These are phyloP conservation scores for Empis stercorea DNA, from an alignment of 2,888 invertebrate species.

Conservation along the genomic window DNA sequence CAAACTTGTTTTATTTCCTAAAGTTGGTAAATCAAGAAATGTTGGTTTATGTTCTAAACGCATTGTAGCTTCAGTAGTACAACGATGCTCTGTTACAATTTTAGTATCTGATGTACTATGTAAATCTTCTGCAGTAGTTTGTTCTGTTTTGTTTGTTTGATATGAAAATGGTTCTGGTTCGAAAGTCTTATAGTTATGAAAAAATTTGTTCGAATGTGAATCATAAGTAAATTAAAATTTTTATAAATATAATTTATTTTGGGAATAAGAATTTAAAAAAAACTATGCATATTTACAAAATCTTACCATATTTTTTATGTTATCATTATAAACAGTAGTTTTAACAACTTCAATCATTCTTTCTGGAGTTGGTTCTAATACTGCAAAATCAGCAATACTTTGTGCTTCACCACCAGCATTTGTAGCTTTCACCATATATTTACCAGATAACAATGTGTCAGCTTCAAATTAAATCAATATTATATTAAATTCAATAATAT, in stretches of 20 bases:
- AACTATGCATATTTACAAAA: background rate
- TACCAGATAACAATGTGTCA: constrained; percentile 54
- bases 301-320: constrained; percentile 34
- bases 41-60: constrained; percentile 36
- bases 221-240: constrained; percentile 10
- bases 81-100: constrained; percentile 36
- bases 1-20: constrained; percentile 13
- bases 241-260: background rate
- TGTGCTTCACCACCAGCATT: constrained; percentile 72
- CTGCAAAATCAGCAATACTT: constrained; percentile 65
- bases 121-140: constrained; percentile 27
- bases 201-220: constrained; percentile 8
- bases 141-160: constrained; percentile 26
- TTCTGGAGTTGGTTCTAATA: constrained; percentile 55
- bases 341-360: constrained; percentile 54
- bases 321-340: constrained; percentile 46
- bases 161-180: constrained; percentile 27
- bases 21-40: constrained; percentile 28
- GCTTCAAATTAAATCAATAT: constrained; percentile 32
- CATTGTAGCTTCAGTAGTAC: constrained; percentile 38
- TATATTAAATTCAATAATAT: constrained; percentile 1
- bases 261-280: constrained; percentile 6
- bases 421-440: constrained; percentile 60
- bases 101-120: constrained; percentile 36
- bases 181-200: constrained; percentile 19